Percentiles rank a stretch among this genome's conserved stretches.
These are phyloP conservation scores for Ammodytes marinus DNA, from an alignment of 2,113 vertebrate species.

Conservation along the genomic window DNA sequence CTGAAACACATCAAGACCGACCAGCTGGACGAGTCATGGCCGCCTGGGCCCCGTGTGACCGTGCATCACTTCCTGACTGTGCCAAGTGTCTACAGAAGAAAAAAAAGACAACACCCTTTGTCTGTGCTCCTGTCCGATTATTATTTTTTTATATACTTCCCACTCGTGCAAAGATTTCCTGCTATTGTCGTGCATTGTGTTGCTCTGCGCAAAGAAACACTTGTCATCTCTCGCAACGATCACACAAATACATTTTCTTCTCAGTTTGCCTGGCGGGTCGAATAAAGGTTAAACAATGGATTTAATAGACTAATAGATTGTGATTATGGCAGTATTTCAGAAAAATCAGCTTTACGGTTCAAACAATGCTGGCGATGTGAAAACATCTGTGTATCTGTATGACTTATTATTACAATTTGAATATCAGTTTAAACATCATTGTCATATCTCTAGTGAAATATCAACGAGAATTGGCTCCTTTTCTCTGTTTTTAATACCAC, in stretches of 20 bases:
- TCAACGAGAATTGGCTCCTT: neutral
- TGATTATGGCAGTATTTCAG: neutral
- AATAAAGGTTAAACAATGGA: conserved; percentile 8
- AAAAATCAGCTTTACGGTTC: neutral
- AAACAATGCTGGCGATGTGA: neutral
- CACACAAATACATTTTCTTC: neutral
- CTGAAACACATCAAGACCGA: conserved; percentile 22
- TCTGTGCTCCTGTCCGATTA: conserved; percentile 4
- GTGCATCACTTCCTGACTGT: neutral
- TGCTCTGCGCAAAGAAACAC: neutral
- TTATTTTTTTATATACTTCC: neutral
- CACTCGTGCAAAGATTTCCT: neutral
- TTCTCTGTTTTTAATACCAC: neutral
- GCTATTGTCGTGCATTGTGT: neutral
- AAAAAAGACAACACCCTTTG: neutral
- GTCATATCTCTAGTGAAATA: too few relatives aligned
- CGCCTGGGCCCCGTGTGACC: neutral
- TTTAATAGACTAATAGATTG: neutral
- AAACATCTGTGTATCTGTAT: too few relatives aligned
- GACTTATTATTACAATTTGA: too few relatives aligned
- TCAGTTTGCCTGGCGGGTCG: neutral
- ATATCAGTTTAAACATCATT: too few relatives aligned
- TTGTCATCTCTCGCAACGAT: neutral
- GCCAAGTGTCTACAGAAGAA: neutral
- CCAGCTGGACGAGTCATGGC: neutral